A percentile compares a stretch with the other conserved stretches of the same genome.
phyloP scores from a whole-genome alignment of 2,113 vertebrate genomes.

The Passer montanus region DNA sequence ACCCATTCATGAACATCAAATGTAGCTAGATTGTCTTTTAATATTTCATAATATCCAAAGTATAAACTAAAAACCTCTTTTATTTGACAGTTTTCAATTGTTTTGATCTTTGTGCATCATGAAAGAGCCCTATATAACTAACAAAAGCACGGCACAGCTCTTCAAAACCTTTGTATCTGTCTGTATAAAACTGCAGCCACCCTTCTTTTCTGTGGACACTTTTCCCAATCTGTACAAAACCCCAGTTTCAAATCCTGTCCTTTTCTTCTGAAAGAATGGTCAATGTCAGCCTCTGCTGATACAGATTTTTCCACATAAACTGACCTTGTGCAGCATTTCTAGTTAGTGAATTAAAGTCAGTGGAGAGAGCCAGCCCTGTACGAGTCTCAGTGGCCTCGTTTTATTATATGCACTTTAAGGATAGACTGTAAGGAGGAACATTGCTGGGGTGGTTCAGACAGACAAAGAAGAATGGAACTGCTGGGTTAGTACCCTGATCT shows the following conservation, averaged over 20 bases:
- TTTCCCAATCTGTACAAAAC: not conserved
- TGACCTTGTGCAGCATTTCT: conserved; percentile 17
- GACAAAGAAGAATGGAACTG: not conserved
- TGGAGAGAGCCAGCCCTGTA: not conserved
- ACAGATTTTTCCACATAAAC: not conserved
- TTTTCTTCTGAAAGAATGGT: not conserved
- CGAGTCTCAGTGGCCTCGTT: not conserved
- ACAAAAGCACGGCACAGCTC: not conserved
- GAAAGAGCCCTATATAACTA: not conserved
- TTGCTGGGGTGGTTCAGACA: not conserved
- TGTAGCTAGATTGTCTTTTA: not conserved
- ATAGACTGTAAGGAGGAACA: not conserved
- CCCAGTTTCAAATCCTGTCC: not conserved
- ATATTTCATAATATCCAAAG: not conserved
- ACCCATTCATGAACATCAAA: not conserved
- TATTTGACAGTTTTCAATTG: not conserved
- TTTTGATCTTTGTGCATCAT: not conserved
- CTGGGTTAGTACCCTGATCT: not conserved
- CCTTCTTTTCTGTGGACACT: not conserved
- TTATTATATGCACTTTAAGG: not conserved
- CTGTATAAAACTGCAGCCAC: not conserved
- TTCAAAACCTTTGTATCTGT: not conserved
- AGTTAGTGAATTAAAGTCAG: conserved; percentile 23
- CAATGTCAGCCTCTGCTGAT: not conserved
- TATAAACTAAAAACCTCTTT: not conserved